Conservation (phyloP, 2,888 invertebrate species). For the Caradrina clavipalpis region DNA sequence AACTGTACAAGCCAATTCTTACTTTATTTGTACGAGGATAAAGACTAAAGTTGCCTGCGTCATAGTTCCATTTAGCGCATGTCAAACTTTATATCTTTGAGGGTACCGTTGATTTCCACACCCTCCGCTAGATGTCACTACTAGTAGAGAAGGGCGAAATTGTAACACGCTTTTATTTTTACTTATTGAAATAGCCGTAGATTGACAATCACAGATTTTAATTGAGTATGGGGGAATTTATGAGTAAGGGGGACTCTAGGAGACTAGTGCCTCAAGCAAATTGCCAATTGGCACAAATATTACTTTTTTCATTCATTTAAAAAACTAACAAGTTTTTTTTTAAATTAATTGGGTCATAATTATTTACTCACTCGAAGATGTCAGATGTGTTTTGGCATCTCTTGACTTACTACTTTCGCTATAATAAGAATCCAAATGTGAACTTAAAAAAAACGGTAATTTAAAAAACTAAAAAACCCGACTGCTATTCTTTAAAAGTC, state of each 20-base stretch:
- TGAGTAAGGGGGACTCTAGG: background rate
- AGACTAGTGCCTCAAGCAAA: background rate
- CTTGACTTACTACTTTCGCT: too few relatives aligned
- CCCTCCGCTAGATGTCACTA: constrained; percentile 73
- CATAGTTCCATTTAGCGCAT: constrained; percentile 73
- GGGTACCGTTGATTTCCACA: constrained; percentile 36
- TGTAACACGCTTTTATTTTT: constrained; percentile 25
- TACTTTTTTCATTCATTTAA: background rate
- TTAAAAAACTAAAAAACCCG: too few relatives aligned
- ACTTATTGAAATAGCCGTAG: constrained; percentile 14
- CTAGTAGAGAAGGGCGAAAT: constrained; percentile 35
- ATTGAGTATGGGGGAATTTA: constrained; percentile 34
- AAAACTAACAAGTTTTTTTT: too few relatives aligned
- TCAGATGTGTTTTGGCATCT: too few relatives aligned
- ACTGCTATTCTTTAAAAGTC: too few relatives aligned
- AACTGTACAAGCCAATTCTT: constrained; percentile 46
- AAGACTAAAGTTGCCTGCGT: constrained; percentile 51
- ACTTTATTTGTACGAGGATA: background rate
- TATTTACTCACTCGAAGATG: too few relatives aligned
- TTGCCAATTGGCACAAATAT: constrained; percentile 13
- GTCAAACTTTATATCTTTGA: constrained; percentile 61
- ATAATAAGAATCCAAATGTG: too few relatives aligned
- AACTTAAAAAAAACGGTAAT: too few relatives aligned
- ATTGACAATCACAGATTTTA: constrained; percentile 42
- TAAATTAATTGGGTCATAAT: too few relatives aligned